These are phyloP conservation scores for Prinia subflava DNA, from an alignment of 2,113 vertebrate genomes.

Conservation along the genomic window DNA sequence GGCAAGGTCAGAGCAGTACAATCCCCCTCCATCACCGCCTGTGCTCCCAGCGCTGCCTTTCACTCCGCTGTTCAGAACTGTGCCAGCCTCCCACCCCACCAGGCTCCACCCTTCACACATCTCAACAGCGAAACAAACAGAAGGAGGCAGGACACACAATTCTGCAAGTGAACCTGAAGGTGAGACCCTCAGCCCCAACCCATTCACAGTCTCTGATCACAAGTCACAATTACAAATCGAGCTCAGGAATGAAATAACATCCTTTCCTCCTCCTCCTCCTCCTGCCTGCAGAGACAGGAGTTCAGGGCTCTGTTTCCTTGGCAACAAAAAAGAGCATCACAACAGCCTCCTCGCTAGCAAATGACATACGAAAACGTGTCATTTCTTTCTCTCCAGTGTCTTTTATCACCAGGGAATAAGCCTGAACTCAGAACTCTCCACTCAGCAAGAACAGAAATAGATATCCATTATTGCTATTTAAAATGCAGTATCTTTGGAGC, in stretches of 20 bases:
- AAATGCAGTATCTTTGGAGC: not conserved
- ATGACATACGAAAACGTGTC: not conserved
- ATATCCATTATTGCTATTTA: not conserved
- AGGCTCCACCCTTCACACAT: not conserved
- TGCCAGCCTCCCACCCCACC: not conserved
- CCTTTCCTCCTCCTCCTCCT: not conserved
- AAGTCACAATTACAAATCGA: not conserved
- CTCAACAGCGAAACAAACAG: not conserved
- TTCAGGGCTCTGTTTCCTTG: constrained; percentile 43
- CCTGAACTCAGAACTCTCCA: constrained; percentile 7
- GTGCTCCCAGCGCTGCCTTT: not conserved
- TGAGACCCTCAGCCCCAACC: not conserved
- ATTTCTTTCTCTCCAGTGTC: not conserved
- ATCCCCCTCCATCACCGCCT: not conserved
- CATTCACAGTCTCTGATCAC: not conserved
- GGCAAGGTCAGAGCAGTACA: not conserved
- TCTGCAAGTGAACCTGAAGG: not conserved
- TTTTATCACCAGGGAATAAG: constrained; percentile 11
- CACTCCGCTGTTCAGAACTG: not conserved
- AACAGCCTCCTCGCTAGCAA: constrained; percentile 23
- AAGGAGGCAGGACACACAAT: not conserved
- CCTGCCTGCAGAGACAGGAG: not conserved
- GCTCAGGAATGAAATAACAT: not conserved
- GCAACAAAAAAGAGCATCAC: constrained; percentile 55
- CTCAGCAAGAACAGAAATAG: constrained; percentile 22